Conservation (phyloP, 2,888 invertebrate species). For the Thera obeliscata region DNA sequence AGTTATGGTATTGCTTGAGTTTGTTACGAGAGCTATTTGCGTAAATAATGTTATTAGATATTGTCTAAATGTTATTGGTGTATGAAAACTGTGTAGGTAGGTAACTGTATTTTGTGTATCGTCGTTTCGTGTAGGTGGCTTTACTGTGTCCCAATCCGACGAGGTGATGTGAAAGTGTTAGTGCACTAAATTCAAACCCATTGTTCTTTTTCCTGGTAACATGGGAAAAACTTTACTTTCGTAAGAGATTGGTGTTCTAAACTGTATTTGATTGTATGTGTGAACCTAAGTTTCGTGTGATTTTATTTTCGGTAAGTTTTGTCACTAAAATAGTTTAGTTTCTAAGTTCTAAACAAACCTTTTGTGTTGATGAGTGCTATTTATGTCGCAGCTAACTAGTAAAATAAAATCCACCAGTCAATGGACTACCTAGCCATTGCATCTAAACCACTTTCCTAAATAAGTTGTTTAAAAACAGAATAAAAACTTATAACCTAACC, state of each 20-base stretch:
- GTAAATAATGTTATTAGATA: slow-evolving; percentile 2
- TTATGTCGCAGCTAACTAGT: too few relatives aligned
- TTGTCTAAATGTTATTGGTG: slow-evolving; percentile 44
- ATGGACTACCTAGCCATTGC: too few relatives aligned
- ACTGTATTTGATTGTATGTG: slow-evolving; percentile 52
- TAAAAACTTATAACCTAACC: too few relatives aligned
- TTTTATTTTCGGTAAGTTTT: slow-evolving; percentile 51
- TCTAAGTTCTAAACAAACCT: slow-evolving; percentile 1
- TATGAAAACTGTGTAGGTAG: slow-evolving; percentile 49
- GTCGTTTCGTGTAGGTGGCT: slow-evolving; percentile 81
- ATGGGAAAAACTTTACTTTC: slow-evolving; percentile 70
- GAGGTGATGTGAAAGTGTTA: slow-evolving; percentile 79
- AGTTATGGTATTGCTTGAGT: slow-evolving; percentile 3
- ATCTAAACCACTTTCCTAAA: too few relatives aligned
- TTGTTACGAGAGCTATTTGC: slow-evolving; percentile 19
- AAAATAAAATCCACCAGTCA: too few relatives aligned
- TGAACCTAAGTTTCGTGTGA: slow-evolving; percentile 22
- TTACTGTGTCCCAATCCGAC: slow-evolving; percentile 60
- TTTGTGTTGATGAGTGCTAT: background rate
- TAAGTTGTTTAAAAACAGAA: too few relatives aligned
- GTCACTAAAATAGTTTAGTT: slow-evolving; percentile 9
- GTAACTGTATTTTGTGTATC: slow-evolving; percentile 75
- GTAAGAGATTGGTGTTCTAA: slow-evolving; percentile 53
- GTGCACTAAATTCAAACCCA: slow-evolving; percentile 82
- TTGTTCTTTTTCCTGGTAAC: slow-evolving; percentile 79